phyloP scores from a whole-genome alignment of 2,888 invertebrate genomes.

The Acholoe squamosa region DNA sequence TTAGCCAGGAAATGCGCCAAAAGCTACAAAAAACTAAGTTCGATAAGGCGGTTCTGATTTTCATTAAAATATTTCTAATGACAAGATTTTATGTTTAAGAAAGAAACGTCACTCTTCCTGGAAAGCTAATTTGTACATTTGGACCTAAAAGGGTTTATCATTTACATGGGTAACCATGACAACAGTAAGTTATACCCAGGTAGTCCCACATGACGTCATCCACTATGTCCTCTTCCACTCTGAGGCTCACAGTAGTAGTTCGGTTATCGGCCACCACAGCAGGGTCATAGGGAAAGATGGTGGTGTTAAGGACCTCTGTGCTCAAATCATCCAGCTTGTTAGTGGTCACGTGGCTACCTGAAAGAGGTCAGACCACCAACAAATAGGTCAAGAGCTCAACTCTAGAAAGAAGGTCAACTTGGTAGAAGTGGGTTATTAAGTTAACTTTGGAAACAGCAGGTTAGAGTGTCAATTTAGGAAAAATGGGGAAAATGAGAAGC shows the following conservation, averaged over 20 bases:
- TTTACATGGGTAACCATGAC: constrained; percentile 28
- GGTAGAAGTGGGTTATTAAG: too few species aligned
- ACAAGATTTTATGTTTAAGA: too few species aligned
- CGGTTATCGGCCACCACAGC: neutral
- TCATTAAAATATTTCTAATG: too few species aligned
- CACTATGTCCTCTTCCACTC: neutral
- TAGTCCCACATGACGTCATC: neutral
- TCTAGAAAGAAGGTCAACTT: neutral
- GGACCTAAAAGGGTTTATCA: neutral
- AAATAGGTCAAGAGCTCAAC: constrained; percentile 9
- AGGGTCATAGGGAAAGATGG: neutral
- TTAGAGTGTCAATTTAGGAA: too few species aligned
- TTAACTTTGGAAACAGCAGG: too few species aligned
- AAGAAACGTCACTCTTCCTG: too few species aligned
- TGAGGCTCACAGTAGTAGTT: constrained; percentile 10
- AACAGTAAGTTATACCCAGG: constrained; percentile 21
- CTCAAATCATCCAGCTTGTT: neutral
- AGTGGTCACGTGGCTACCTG: constrained; percentile 21
- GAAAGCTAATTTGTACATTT: too few species aligned
- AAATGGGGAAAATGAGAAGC: too few species aligned
- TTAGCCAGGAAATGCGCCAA: too few species aligned
- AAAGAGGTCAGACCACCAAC: constrained; percentile 21
- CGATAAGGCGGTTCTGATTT: too few species aligned
- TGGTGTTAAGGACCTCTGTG: neutral
- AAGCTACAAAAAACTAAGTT: too few species aligned